phyloP scores from a whole-genome alignment of 2,888 invertebrate genomes.

The Scaeva pyrastri region DNA sequence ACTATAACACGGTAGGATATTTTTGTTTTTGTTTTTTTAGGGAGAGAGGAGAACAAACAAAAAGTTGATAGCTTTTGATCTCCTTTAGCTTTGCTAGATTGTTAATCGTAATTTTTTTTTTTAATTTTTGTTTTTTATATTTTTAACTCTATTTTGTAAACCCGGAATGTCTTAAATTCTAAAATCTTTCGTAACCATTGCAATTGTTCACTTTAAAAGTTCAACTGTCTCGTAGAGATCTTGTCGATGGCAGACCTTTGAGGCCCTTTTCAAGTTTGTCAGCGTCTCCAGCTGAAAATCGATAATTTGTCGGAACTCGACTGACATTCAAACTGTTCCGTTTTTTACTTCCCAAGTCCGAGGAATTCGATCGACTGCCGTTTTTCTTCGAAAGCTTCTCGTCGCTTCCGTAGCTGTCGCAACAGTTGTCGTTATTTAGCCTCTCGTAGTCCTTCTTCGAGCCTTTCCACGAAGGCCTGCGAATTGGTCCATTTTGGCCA shows the following conservation, averaged over 20 bases:
- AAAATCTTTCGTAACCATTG: slow-evolving; percentile 67
- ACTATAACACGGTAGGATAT: slow-evolving; percentile 52
- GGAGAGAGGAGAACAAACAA: slow-evolving; percentile 55
- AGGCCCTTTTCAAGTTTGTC: slow-evolving; percentile 86
- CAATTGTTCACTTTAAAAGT: slow-evolving; percentile 69
- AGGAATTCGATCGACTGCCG: slow-evolving; percentile 76
- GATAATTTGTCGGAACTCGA: slow-evolving; percentile 83
- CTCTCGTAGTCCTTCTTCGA: slow-evolving; percentile 80
- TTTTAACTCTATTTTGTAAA: background rate
- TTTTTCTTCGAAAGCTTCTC: slow-evolving; percentile 78
- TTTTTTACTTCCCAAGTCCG: slow-evolving; percentile 74
- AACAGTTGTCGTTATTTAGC: slow-evolving; percentile 80
- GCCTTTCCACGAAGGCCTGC: slow-evolving; percentile 81
- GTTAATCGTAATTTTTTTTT: background rate
- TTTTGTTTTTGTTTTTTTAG: too few relatives aligned
- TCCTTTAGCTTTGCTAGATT: slow-evolving; percentile 14
- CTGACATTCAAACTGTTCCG: slow-evolving; percentile 75
- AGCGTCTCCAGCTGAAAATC: slow-evolving; percentile 89
- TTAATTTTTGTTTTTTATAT: background rate
- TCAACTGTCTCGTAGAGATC: slow-evolving; percentile 87
- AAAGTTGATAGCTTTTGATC: slow-evolving; percentile 23
- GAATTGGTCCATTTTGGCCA: slow-evolving; percentile 77
- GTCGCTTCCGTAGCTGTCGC: slow-evolving; percentile 78
- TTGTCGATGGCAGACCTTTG: slow-evolving; percentile 86
- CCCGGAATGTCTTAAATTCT: slow-evolving; percentile 34